A percentile compares a stretch with the other conserved stretches of the same genome.
phyloP scores from a whole-genome alignment of 2,797 vertebrate species.

The Gymnopithys bicolor region DNA sequence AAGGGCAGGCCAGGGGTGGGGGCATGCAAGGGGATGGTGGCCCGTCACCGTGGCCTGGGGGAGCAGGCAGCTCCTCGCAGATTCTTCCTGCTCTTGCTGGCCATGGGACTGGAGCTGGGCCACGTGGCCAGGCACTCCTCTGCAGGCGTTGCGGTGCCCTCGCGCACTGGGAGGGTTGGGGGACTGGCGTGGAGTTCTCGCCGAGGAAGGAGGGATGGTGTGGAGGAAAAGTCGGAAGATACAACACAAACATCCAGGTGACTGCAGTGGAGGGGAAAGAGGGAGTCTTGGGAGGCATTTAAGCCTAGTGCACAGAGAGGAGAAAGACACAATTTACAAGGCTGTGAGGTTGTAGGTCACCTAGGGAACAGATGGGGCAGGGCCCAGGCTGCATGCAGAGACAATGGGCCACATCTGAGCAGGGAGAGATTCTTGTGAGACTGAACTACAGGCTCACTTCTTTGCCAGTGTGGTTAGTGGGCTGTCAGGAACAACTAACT shows the following conservation, averaged over 20 bases:
- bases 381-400: constrained; percentile 17
- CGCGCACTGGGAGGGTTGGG: constrained; percentile 15
- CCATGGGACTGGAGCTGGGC: constrained; percentile 42
- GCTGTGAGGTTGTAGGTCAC: constrained; percentile 50
- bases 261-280: constrained; percentile 69
- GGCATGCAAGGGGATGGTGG: neutral
- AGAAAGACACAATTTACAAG: constrained; percentile 74
- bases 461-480: neutral
- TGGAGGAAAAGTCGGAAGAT: constrained; percentile 79
- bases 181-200: constrained; percentile 49
- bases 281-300: constrained; percentile 75
- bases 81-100: constrained; percentile 65
- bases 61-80: constrained; percentile 41
- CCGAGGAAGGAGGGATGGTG: constrained; percentile 77
- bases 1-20: neutral
- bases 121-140: constrained; percentile 39
- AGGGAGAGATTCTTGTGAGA: neutral
- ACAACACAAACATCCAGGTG: constrained; percentile 85
- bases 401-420: neutral
- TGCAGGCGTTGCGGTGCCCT: constrained; percentile 46
- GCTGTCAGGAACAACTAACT: neutral
- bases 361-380: neutral
- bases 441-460: fast-evolving
- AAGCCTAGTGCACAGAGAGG: constrained; percentile 78
- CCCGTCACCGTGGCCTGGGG: neutral